Evolutionary conservation across 1,140 invertebrate genomes (phyloP).

Genomic region (Meloidogyne hapla): DNA sequence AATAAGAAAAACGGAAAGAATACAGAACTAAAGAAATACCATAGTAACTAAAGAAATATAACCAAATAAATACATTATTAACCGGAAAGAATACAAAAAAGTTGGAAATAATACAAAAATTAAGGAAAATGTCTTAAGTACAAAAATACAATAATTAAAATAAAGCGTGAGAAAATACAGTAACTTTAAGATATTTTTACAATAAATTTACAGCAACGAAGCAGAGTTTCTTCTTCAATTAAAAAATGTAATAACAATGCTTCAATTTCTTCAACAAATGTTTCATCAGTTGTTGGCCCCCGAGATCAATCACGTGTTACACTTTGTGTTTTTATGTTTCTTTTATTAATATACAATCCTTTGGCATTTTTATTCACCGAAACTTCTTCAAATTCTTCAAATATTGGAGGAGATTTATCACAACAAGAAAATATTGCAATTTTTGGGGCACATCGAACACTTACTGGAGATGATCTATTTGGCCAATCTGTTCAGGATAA

Average conservation of each 20-base stretch:
- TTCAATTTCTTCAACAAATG: slow-evolving; percentile 32
- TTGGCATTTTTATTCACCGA: slow-evolving; percentile 34
- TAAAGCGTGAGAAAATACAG: too few species aligned
- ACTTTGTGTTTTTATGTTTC: slow-evolving; percentile 51
- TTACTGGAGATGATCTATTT: slow-evolving; percentile 16
- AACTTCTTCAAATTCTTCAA: neutral
- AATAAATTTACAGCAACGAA: slow-evolving; percentile 18
- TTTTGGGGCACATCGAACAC: slow-evolving; percentile 19
- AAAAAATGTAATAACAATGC: neutral
- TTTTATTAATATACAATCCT: slow-evolving; percentile 45
- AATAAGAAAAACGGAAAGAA: too few species aligned
- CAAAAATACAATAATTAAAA: too few species aligned
- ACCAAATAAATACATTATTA: too few species aligned
- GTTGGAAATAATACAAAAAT: too few species aligned
- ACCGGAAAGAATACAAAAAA: too few species aligned
- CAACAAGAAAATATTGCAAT: slow-evolving; percentile 26
- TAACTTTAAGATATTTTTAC: too few species aligned
- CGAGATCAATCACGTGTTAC: slow-evolving; percentile 37
- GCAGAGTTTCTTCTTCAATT: neutral
- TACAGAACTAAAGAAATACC: too few species aligned
- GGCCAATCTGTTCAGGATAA: neutral
- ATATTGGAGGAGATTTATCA: neutral
- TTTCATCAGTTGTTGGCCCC: slow-evolving; percentile 31
- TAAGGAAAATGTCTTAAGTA: too few species aligned
- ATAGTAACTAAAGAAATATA: too few species aligned